Evolutionary conservation across 2,113 vertebrate species (phyloP), one percentile per base, ranked within the genome.

Genomic region (Corydoras maculifer): DNA sequence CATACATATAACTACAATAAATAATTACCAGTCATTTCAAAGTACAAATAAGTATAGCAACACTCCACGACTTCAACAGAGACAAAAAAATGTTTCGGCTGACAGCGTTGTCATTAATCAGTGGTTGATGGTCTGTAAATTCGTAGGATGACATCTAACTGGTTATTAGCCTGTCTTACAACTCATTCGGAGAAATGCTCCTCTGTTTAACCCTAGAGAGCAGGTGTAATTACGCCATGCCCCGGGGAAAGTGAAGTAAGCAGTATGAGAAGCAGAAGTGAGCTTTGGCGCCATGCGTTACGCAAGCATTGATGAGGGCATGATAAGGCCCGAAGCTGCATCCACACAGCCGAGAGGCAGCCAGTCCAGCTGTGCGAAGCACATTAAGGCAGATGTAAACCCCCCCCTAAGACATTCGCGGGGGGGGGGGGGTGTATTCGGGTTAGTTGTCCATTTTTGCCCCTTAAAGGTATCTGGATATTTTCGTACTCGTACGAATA

Each of bases 211-310:
- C 81, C 70, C 62, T 65, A 69, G 72, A 31, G 61, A 59, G 12
- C 64, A 66, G 77, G 81, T 83, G 80, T 89, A 89, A 91, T 92
- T 88, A 80, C 82, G 82, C 78, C 86, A 77, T 81, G 85, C 87
- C 87, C 85, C 78, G 66, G 76, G 79, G 90, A 89, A 80, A 81
- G 78, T 79, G 89, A 82, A 81, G 81, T 79, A 86, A 74, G 81
- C 77, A 86, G 81, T 88, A 85, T 84, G 43, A 18, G 68, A 14
- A 65, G 72, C 85, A 89, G 89, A 87, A 84, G 87, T 83, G 76
- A 83, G 84, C 83, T 53, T 69, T 70, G 92, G 93, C 87, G 86
- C 90, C 92, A 89, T 75, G 77, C 81, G 76, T 91, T 91, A 86
- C 83, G 88, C 87, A 91, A 90, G 86, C 53, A 65, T 85, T 69